Conservation (phyloP, 2,113 vertebrate species). For the Atherinomorus stipes region DNA sequence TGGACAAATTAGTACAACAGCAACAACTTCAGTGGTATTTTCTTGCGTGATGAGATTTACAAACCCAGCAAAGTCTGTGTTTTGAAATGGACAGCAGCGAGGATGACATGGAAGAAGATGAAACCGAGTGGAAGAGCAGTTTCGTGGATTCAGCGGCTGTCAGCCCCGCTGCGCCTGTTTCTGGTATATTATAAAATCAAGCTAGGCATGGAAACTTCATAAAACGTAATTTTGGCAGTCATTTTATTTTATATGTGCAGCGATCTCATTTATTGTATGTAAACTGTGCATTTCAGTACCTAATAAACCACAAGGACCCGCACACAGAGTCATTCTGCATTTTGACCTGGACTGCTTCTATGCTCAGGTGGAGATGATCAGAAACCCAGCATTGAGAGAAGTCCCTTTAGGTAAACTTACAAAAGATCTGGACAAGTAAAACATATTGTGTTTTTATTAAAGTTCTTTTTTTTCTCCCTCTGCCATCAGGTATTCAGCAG, state of each 20-base stretch:
- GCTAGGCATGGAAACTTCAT: not conserved
- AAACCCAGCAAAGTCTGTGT: not conserved
- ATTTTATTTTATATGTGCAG: not conserved
- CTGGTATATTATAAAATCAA: conserved; percentile 47
- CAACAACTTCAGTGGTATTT: not conserved
- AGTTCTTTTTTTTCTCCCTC: not conserved
- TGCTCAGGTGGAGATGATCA: conserved; percentile 94
- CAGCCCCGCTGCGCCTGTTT: not conserved
- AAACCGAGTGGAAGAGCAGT: conserved; percentile 63
- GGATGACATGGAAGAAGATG: conserved; percentile 67
- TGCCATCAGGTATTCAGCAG: conserved; percentile 88
- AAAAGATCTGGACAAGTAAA: not conserved
- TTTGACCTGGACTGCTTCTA: conserved; percentile 95
- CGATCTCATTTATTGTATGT: not conserved
- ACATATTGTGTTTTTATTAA: not conserved
- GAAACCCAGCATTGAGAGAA: conserved; percentile 85
- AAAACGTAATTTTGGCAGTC: not conserved
- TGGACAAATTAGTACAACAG: too few species aligned
- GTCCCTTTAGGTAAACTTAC: conserved; percentile 87
- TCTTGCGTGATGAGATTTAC: not conserved
- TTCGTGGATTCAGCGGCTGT: conserved; percentile 29
- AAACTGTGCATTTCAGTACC: conserved; percentile 33
- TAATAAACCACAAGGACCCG: not conserved
- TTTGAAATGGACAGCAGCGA: conserved; percentile 58
- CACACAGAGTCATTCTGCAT: conserved; percentile 85